These are phyloP conservation scores for Notodonta dromedarius DNA, from an alignment of 2,888 invertebrate genomes.

Conservation along the genomic window DNA sequence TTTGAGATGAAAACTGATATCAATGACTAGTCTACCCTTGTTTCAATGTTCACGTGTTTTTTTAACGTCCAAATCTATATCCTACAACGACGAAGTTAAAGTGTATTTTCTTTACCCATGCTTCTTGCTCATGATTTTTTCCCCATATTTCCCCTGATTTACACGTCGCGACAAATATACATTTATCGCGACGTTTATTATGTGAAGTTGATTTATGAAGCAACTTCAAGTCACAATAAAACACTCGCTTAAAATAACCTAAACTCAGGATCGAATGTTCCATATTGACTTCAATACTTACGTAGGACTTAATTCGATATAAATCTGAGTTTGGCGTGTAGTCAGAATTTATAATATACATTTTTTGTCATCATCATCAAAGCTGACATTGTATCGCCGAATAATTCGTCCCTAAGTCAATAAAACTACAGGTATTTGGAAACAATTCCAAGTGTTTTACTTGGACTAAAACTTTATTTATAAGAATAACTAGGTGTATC, in stretches of 20 bases:
- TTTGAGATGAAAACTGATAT: not conserved
- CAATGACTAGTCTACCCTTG: no score
- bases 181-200: slow-evolving; percentile 62
- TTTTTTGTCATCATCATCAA: no score
- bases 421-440: no score
- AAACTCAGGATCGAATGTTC: not conserved
- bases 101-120: not conserved
- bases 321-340: no score
- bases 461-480: no score
- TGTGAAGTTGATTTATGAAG: slow-evolving; percentile 59
- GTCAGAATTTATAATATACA: no score
- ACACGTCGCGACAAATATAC: slow-evolving; percentile 57
- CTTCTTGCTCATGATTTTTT: not conserved
- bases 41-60: not conserved
- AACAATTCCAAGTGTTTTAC: no score
- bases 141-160: slow-evolving; percentile 22
- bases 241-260: not conserved
- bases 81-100: not conserved
- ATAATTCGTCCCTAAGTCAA: no score
- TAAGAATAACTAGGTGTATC: no score
- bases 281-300: not conserved
- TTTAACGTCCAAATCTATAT: not conserved
- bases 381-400: no score
- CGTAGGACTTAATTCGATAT: not conserved
- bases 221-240: not conserved